Evolutionary conservation across 2,888 invertebrate genomes (phyloP), one percentile per base, ranked within the genome.

Genomic region (Neria commutata): DNA sequence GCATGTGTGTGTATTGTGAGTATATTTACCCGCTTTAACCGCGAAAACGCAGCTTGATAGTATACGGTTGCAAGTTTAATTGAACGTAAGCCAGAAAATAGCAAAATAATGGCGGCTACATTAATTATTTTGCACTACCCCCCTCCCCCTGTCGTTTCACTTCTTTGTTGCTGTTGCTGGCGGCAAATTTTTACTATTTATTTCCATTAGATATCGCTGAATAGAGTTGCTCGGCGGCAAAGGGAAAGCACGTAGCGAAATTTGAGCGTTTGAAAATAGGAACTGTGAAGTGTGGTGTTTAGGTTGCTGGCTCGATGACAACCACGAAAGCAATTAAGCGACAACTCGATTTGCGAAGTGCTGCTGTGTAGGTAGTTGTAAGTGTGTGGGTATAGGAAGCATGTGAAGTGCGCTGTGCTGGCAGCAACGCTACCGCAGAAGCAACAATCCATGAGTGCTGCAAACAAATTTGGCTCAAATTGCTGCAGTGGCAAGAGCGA

Each of bases 51-150:
- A 21, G 14, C n/a, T n/a, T n/a, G n/a, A n/a, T n/a, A n/a, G n/a
- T n/a, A n/a, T 42, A 19, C 19, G 42, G 17, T 42, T 17, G 21
- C 8, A 42, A 42, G n/a, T 42, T 42, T 42, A 42, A 42, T 42
- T 42, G 42, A 42, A 42, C 42, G 42, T 5, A 42, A 42, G 42
- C 42, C 42, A 42, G 14, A 17, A n/a, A 42, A 42, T 42, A 19
- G 19, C 21, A 4, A 42, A 42, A 42, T 42, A 21, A 19, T 42
- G 42, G 5, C 5, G 42, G 14, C 5, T 19, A 19, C 4, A 21
- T 29, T 29, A 29, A 29, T 29, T 29, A 29, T 29, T 29, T 29
- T 29, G 29, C n/a, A n/a, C n/a, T n/a, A n/a, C n/a, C n/a, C n/a
- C n/a, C n/a, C n/a, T n/a, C n/a, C n/a, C n/a, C n/a, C n/a, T n/a